Conservation (phyloP, 1,140 invertebrate species). For the Triops longicaudatus region DNA sequence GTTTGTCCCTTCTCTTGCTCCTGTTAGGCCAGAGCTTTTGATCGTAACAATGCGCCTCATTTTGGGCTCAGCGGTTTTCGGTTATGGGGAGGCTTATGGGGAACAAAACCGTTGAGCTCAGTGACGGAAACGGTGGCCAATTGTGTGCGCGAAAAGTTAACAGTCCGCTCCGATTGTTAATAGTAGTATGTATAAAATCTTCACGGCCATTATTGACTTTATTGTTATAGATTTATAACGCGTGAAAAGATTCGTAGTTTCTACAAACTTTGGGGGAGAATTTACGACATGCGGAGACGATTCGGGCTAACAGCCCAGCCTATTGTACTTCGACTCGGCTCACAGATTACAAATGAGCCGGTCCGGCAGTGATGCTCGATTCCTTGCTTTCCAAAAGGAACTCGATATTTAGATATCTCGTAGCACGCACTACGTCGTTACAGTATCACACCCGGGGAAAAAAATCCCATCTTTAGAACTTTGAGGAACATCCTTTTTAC, state of each 20-base stretch:
- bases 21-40: not conserved
- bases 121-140: not conserved
- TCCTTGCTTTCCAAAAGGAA: not conserved
- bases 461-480: not conserved
- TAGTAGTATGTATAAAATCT: not conserved
- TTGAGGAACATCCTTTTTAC: not conserved
- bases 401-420: not conserved
- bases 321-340: not conserved
- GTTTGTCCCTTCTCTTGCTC: not conserved
- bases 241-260: not conserved
- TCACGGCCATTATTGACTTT: not conserved
- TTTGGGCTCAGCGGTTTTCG: not conserved
- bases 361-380: not conserved
- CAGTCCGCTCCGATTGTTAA: not conserved
- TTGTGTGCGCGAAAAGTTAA: not conserved
- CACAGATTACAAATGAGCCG: not conserved
- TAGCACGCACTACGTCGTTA: not conserved
- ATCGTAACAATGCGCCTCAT: not conserved
- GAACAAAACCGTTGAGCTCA: not conserved
- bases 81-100: not conserved
- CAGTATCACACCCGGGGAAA: not conserved
- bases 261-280: not conserved
- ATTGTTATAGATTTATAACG: slow-evolving; percentile 8
- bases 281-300: not conserved
- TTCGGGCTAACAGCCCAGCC: not conserved